Evolutionary conservation across 1,140 invertebrate genomes (phyloP).

Genomic region (Pemphigus obesinymphae): DNA sequence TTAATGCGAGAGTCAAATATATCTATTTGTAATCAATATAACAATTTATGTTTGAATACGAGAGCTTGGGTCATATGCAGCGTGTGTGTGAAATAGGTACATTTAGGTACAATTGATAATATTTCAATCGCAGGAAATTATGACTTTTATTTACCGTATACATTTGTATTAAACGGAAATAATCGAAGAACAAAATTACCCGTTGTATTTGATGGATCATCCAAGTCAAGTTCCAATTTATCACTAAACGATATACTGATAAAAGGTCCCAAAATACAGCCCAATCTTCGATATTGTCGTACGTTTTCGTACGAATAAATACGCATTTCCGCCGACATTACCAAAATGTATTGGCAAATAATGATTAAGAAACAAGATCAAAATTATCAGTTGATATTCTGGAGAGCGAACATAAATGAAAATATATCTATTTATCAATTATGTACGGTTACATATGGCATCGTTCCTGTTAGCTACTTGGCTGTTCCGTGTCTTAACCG

Average conservation of each 20-base stretch:
- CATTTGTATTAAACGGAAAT: constrained; percentile 38
- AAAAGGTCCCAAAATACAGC: constrained; percentile 42
- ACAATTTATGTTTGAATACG: no score
- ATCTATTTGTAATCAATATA: no score
- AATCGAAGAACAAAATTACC: constrained; percentile 42
- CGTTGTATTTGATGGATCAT: constrained; percentile 44
- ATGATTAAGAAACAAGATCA: background rate
- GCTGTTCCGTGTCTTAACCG: constrained; percentile 2
- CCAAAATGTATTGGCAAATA: constrained; percentile 45
- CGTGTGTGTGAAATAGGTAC: background rate
- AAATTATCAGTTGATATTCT: constrained; percentile 38
- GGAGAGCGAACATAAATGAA: constrained; percentile 29
- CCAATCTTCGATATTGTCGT: constrained; percentile 42
- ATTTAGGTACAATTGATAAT: background rate
- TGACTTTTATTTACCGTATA: constrained; percentile 42
- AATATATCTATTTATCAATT: constrained; percentile 36
- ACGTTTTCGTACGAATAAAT: constrained; percentile 41
- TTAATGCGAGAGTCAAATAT: no score
- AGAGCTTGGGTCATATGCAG: constrained; percentile 33
- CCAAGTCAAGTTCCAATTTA: constrained; percentile 29
- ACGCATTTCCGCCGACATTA: constrained; percentile 45
- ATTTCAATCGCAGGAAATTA: no score
- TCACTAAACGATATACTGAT: constrained; percentile 44
- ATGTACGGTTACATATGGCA: constrained; percentile 38
- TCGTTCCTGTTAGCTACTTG: background rate